Evolutionary conservation across 2,797 vertebrate species (phyloP), one percentile per base, ranked within the genome.

Genomic region (Lates japonicus): DNA sequence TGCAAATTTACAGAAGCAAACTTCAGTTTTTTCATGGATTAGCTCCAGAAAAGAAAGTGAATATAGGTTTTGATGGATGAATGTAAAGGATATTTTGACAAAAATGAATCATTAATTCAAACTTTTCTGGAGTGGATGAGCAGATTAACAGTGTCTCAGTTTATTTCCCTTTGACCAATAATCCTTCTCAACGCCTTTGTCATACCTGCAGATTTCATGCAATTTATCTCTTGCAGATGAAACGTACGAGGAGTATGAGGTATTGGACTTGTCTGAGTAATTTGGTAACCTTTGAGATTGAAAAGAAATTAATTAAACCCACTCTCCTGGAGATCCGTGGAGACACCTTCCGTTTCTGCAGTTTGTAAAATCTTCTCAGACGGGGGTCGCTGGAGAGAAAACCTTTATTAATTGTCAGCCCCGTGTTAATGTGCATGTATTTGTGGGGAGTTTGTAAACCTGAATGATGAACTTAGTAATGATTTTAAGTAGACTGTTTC

Each of bases 291-390:
- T 35, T 60, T 14, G 33, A 83, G 52, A 67, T 82, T 70, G 48
- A 73, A 70, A 65, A 74, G 74, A 74, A 82, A 85, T 85, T 42
- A 87, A 86, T 80, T 19, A 82, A 77, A 2, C 73, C 59, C 49
- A 73, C 70, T 62, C 63, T 61, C 49, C 57, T 12, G 6, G n/a
- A 57, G 25, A 12, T 71, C 90, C 86, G 76, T 46, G 25, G 86
- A 86, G 86, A 81, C 82, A 73, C 81, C 84, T 77, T 83, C 51
- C 80, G 42, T 75, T 73, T 81, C 59, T 78, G 83, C 79, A 64
- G 63, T 86, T 60, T 35, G 77, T 76, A 5, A 85, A 88, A 70
- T 70, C 72, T 37, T 76, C 86, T 57, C 82, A 82, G 72, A 65
- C 0, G 70, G 83, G 73, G 81, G 79, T 85, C 25, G 31, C 61